Base-by-base conservation (phyloP, 2,888 invertebrate species). In the Empis livida region DNA sequence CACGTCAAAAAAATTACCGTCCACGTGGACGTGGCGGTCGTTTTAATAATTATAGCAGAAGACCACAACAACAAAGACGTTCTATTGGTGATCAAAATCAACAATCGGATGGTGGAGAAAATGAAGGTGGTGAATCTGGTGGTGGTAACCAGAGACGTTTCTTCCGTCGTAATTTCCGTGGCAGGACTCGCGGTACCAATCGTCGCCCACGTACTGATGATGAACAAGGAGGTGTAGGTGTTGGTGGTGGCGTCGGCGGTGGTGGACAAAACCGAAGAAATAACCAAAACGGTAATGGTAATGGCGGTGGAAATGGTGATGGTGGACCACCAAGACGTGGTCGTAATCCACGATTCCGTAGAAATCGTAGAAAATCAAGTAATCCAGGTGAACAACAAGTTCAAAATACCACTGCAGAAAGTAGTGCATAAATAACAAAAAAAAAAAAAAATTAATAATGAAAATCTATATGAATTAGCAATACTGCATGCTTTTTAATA, bases 151-250 rank as follows among this genome's bases (percentile, higher is more conserved):
- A 35, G 5, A 14, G 13, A 46, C 50, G 65, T 67, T 45, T 27
- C 8, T 27, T 27, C 23, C 23, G 23, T 2, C 76, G 81, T 39
- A 88, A 88, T 60, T 83, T 83, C 62, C 77, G 86, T 53, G 80
- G 82, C 58, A 83, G 80, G 54, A 79, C 79, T 64, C 73, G 83
- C 61, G 75, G 84, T 70, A 75, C 44, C 14, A 65, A 68, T 55
- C 62, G 61, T 31, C 60, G 8, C 2, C 9, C 23, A 27, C 23
- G 23, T 27, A 27, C 5, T 8, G 23, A 27, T 27, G 61, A 45
- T 63, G 64, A 52, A 64, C 62, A 47, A 27, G 6, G 8, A 5
- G 56, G 66, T 45, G 71, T 73, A 46, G 71, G 73, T 43, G 74
- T 72, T 61, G 44, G 59, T 58, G 17, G 55, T 13, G 35, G 32